A percentile compares a stretch with the other conserved stretches of the same genome.
phyloP scores from a whole-genome alignment of 2,797 vertebrate species.

The Chlorospingus semifuscus region DNA sequence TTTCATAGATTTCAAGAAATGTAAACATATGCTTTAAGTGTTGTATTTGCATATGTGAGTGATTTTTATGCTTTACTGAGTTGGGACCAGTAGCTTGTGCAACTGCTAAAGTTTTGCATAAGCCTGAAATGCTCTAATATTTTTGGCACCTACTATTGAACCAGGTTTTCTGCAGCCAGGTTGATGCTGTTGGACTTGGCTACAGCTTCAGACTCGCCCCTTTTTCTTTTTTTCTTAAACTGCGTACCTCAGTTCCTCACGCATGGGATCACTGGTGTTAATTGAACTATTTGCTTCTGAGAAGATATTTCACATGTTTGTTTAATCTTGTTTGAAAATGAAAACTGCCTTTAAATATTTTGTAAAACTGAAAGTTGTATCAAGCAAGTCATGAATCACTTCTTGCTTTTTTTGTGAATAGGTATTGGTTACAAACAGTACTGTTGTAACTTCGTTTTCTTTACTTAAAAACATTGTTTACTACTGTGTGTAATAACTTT shows the following conservation, averaged over 20 bases:
- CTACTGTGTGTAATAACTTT: slow-evolving; percentile 55
- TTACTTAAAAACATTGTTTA: slow-evolving; percentile 63
- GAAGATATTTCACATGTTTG: slow-evolving; percentile 56
- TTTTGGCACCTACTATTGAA: slow-evolving; percentile 27
- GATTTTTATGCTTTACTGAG: slow-evolving; percentile 39
- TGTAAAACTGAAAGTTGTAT: slow-evolving; percentile 69
- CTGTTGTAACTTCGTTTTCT: slow-evolving; percentile 62
- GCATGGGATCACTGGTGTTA: slow-evolving; percentile 67
- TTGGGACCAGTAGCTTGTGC: slow-evolving; percentile 31
- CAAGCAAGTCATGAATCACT: slow-evolving; percentile 34
- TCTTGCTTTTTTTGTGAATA: slow-evolving; percentile 69
- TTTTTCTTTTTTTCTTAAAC: background rate
- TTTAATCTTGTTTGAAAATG: slow-evolving; percentile 69
- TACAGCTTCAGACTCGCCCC: background rate
- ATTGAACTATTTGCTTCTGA: slow-evolving; percentile 67
- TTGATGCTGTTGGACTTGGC: slow-evolving; percentile 19
- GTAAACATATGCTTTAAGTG: background rate
- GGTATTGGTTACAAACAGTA: slow-evolving; percentile 53
- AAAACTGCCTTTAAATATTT: slow-evolving; percentile 66
- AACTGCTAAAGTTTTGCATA: background rate
- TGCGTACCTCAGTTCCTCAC: slow-evolving; percentile 58
- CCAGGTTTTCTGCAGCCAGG: slow-evolving; percentile 9
- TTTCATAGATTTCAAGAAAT: background rate
- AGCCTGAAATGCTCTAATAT: slow-evolving; percentile 25
- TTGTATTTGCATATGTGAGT: background rate